A percentile compares a stretch with the other conserved stretches of the same genome.
Evolutionary conservation across 35 echinoderm and acorn worm species (phyloP).

Genomic region (Patiria miniata): DNA sequence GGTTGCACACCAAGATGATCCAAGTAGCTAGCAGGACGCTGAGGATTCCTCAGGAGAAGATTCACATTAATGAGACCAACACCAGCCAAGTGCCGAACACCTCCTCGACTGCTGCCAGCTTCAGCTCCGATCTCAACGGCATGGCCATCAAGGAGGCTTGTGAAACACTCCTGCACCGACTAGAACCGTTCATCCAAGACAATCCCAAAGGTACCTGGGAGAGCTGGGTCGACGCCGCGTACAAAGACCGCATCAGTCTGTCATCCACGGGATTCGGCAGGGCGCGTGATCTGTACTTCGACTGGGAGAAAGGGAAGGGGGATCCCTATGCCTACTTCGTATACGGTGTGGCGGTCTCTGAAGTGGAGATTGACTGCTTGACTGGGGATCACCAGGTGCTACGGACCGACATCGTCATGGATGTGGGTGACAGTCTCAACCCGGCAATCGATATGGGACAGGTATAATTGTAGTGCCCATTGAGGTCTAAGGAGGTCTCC

Average conservation of each 20-base stretch:
- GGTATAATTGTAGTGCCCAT: slow-evolving; percentile 31
- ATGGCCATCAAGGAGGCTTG: slow-evolving; percentile 87
- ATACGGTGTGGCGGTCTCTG: slow-evolving; percentile 54
- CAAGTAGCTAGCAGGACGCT: slow-evolving; percentile 79
- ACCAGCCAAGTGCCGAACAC: slow-evolving; percentile 82
- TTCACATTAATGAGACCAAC: slow-evolving; percentile 76
- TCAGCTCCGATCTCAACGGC: slow-evolving; percentile 78
- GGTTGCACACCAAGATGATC: slow-evolving; percentile 84
- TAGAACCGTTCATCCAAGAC: slow-evolving; percentile 65
- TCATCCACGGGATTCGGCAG: slow-evolving; percentile 64
- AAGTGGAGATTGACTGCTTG: slow-evolving; percentile 89
- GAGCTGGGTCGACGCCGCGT: slow-evolving; percentile 66
- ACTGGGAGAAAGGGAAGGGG: slow-evolving; percentile 35
- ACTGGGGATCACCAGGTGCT: slow-evolving; percentile 78
- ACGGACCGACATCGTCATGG: slow-evolving; percentile 83
- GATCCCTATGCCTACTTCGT: slow-evolving; percentile 42
- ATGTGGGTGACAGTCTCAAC: slow-evolving; percentile 86
- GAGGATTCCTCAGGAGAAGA: slow-evolving; percentile 57
- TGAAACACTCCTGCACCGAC: slow-evolving; percentile 62
- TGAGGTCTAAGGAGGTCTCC: too few species aligned
- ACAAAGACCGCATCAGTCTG: slow-evolving; percentile 57
- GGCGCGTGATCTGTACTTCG: not conserved
- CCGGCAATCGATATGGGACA: slow-evolving; percentile 90
- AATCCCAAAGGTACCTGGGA: slow-evolving; percentile 86
- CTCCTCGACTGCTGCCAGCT: slow-evolving; percentile 75